phyloP scores from a whole-genome alignment of 2,113 vertebrate genomes.

The Mirounga angustirostris region DNA sequence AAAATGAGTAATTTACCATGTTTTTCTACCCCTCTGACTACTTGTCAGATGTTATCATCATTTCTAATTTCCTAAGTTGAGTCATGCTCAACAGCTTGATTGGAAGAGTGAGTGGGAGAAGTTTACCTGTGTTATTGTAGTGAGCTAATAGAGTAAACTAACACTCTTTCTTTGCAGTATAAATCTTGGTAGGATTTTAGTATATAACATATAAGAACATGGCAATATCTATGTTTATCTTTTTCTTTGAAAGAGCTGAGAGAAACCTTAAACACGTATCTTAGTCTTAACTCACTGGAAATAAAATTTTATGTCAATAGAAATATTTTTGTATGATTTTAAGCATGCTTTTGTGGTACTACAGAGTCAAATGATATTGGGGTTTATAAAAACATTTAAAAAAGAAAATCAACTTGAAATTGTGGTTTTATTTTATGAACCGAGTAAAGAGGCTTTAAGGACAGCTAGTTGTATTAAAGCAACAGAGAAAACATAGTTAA shows the following conservation, averaged over 20 bases:
- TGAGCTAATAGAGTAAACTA: background rate
- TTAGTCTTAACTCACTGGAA: background rate
- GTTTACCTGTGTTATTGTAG: background rate
- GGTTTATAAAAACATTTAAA: background rate
- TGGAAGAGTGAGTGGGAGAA: background rate
- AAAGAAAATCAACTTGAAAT: conserved; percentile 41
- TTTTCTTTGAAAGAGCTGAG: background rate
- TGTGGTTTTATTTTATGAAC: background rate
- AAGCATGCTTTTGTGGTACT: background rate
- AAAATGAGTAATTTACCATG: background rate
- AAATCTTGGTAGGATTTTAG: conserved; percentile 8
- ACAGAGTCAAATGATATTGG: background rate
- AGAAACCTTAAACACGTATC: background rate
- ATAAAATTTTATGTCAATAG: background rate
- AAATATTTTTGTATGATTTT: background rate
- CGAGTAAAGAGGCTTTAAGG: background rate
- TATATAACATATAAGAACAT: background rate
- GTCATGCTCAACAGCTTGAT: background rate
- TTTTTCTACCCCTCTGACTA: background rate
- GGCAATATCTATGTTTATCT: background rate
- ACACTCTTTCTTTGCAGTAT: background rate
- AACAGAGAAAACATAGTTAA: background rate
- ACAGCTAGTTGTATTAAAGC: conserved; percentile 8
- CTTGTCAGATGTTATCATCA: conserved; percentile 17
- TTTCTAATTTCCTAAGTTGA: conserved; percentile 40